Conservation (phyloP, 2,888 invertebrate species). For the Dasysyrphus tricinctus region DNA sequence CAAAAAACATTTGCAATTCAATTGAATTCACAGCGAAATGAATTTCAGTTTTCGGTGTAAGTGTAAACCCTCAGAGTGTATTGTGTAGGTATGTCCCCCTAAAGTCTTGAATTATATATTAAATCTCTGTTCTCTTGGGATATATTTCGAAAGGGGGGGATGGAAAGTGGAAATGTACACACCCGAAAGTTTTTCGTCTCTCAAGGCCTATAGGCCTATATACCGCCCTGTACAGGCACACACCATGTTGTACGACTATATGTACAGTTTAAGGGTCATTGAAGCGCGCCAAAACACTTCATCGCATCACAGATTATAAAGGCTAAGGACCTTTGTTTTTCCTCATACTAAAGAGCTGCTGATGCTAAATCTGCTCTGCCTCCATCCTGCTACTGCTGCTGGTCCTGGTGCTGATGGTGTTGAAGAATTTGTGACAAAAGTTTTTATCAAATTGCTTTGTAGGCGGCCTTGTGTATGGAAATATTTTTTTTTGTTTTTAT, state of each 20-base stretch:
- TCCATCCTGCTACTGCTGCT: not conserved
- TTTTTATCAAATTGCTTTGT: slow-evolving; percentile 47
- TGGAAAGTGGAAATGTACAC: not conserved
- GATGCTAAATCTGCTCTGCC: not conserved
- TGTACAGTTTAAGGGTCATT: slow-evolving; percentile 45
- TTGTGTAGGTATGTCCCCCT: slow-evolving; percentile 25
- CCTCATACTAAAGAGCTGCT: slow-evolving; percentile 5
- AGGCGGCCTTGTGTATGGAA: slow-evolving; percentile 54
- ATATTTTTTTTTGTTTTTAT: slow-evolving; percentile 17
- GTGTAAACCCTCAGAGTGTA: slow-evolving; percentile 16
- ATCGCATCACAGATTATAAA: slow-evolving; percentile 61
- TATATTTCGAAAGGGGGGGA: not conserved
- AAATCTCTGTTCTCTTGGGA: slow-evolving; percentile 45
- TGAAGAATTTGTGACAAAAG: slow-evolving; percentile 56
- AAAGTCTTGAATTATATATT: slow-evolving; percentile 64
- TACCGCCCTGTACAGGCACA: not conserved
- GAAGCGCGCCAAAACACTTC: slow-evolving; percentile 68
- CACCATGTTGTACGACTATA: not conserved
- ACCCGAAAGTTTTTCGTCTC: slow-evolving; percentile 42
- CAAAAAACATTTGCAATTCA: slow-evolving; percentile 66
- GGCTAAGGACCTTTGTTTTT: slow-evolving; percentile 47
- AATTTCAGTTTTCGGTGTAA: slow-evolving; percentile 52
- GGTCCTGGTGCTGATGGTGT: slow-evolving; percentile 6
- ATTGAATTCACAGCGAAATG: slow-evolving; percentile 63
- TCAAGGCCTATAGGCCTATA: not conserved